These are phyloP conservation scores for Cephalotes varians DNA, from an alignment of 2,888 invertebrate species.

Conservation along the genomic window DNA sequence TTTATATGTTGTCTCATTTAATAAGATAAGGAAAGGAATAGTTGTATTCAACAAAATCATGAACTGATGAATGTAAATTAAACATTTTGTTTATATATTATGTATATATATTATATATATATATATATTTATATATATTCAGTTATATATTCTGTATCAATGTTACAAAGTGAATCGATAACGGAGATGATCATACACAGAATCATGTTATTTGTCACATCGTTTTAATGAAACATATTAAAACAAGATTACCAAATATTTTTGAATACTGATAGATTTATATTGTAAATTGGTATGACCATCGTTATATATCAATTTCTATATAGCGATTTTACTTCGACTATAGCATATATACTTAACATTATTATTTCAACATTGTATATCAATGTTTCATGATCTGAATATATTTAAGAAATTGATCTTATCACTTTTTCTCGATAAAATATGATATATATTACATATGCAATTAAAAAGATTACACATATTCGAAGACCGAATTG, in stretches of 20 bases:
- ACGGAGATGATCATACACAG: background rate
- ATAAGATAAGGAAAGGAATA: constrained; percentile 26
- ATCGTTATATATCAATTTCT: constrained; percentile 17
- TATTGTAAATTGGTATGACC: background rate
- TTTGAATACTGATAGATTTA: constrained; percentile 1
- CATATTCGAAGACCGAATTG: constrained; percentile 2
- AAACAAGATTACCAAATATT: background rate
- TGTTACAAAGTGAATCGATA: constrained; percentile 57
- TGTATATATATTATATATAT: constrained; percentile 33
- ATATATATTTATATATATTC: background rate
- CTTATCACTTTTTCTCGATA: constrained; percentile 16
- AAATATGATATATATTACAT: constrained; percentile 35
- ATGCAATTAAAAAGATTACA: constrained; percentile 33
- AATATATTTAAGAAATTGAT: constrained; percentile 29
- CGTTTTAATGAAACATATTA: background rate
- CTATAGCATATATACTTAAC: constrained; percentile 27
- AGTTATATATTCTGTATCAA: constrained; percentile 62
- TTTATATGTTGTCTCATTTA: constrained; percentile 11
- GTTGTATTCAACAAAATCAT: constrained; percentile 16
- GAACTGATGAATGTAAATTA: constrained; percentile 54
- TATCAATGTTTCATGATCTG: constrained; percentile 13
- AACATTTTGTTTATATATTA: constrained; percentile 49
- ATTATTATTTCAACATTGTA: constrained; percentile 31
- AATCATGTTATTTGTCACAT: constrained; percentile 11
- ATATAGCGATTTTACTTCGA: constrained; percentile 20